Evolutionary conservation across 2,797 vertebrate species (phyloP).

Genomic region (Iguana delicatissima): DNA sequence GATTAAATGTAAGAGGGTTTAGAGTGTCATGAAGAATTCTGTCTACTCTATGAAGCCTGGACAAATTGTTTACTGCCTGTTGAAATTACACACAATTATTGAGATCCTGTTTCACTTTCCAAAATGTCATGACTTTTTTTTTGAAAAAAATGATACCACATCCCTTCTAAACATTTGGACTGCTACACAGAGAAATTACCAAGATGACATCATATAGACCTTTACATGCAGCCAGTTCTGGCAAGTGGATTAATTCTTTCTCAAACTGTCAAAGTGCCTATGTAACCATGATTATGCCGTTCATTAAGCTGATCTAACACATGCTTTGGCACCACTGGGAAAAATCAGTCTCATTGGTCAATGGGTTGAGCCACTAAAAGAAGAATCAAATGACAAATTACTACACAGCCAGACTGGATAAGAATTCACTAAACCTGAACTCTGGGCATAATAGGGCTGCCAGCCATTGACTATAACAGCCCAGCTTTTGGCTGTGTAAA

Average conservation of each 20-base stretch:
- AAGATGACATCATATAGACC: not conserved
- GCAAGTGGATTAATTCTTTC: not conserved
- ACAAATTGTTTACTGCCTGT: slow-evolving; percentile 66
- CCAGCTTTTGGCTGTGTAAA: not conserved
- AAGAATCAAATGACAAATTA: not conserved
- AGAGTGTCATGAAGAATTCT: not conserved
- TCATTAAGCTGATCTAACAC: not conserved
- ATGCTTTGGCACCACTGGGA: not conserved
- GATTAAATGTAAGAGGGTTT: slow-evolving; percentile 52
- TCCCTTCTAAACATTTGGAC: slow-evolving; percentile 53
- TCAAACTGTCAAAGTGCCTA: not conserved
- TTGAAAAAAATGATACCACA: no score
- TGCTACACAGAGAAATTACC: slow-evolving; percentile 46
- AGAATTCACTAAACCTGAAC: not conserved
- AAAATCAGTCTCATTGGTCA: not conserved
- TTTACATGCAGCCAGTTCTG: not conserved
- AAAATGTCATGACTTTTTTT: slow-evolving; percentile 46
- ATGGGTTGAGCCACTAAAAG: not conserved
- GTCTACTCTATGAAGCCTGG: no score
- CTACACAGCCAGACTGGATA: not conserved
- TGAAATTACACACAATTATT: slow-evolving; percentile 51
- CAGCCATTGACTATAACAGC: not conserved
- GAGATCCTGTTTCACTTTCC: slow-evolving; percentile 52
- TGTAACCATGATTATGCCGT: not conserved
- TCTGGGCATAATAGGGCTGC: not conserved